phyloP scores from a whole-genome alignment of 2,797 vertebrate species.

The Poecilia wingei region DNA sequence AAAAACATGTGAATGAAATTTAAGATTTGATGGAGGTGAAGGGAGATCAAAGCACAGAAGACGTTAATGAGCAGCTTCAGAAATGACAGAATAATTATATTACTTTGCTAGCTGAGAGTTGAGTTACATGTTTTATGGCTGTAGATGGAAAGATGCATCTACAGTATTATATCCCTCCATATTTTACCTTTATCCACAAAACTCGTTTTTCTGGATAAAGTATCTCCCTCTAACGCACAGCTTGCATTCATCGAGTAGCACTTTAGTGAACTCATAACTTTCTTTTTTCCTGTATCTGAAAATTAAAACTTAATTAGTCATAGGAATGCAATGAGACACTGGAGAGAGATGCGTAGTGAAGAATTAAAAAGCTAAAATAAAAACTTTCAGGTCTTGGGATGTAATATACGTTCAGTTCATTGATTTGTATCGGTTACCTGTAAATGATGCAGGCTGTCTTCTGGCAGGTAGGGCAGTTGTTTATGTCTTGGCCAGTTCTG shows the following conservation, averaged over 20 bases:
- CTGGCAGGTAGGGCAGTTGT: slow-evolving; percentile 97
- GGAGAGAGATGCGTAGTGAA: slow-evolving; percentile 21
- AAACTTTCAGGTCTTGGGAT: slow-evolving; percentile 32
- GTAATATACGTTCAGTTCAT: slow-evolving; percentile 45
- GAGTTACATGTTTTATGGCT: slow-evolving; percentile 37
- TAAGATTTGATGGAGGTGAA: slow-evolving; percentile 17
- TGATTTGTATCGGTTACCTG: slow-evolving; percentile 84
- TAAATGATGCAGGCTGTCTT: slow-evolving; percentile 99
- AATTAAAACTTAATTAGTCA: slow-evolving; percentile 26
- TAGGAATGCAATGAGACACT: slow-evolving; percentile 30
- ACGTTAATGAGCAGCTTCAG: slow-evolving; percentile 9
- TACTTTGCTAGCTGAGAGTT: slow-evolving; percentile 61
- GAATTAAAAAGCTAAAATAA: slow-evolving; percentile 23
- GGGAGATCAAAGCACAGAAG: slow-evolving; percentile 34
- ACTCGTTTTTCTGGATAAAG: slow-evolving; percentile 33
- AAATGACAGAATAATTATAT: slow-evolving; percentile 44
- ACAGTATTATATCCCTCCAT: slow-evolving; percentile 37
- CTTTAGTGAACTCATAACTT: slow-evolving; percentile 16
- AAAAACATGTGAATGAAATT: slow-evolving; percentile 34
- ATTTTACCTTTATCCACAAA: slow-evolving; percentile 39
- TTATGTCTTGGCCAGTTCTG: slow-evolving; percentile 97
- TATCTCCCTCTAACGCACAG: neutral
- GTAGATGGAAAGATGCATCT: slow-evolving; percentile 27
- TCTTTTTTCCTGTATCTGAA: neutral
- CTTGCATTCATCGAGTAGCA: slow-evolving; percentile 25